Conservation (phyloP, 2,888 invertebrate species). For the Thalpophila matura region DNA sequence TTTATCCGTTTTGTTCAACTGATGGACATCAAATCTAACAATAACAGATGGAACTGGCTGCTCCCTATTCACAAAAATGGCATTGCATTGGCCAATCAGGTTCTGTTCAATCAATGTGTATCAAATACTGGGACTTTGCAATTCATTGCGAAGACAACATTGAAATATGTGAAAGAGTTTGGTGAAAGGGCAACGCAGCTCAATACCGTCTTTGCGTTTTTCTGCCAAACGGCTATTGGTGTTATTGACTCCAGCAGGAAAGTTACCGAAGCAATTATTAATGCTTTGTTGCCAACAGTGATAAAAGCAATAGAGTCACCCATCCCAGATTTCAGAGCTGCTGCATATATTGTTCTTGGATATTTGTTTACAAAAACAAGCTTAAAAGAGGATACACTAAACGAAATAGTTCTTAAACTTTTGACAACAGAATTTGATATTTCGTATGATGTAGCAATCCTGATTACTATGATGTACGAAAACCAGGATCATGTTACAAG, state of each 20-base stretch:
- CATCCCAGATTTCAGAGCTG: slow-evolving; percentile 93
- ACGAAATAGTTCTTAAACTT: slow-evolving; percentile 90
- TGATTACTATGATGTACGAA: slow-evolving; percentile 93
- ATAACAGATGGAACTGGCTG: slow-evolving; percentile 95
- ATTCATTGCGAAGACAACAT: slow-evolving; percentile 76
- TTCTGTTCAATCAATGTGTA: slow-evolving; percentile 93
- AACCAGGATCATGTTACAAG: slow-evolving; percentile 89
- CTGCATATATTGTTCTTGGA: slow-evolving; percentile 94
- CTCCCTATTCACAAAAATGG: slow-evolving; percentile 94
- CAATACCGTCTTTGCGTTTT: slow-evolving; percentile 95
- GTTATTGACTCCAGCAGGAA: slow-evolving; percentile 91
- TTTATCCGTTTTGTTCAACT: slow-evolving; percentile 96
- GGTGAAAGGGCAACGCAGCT: slow-evolving; percentile 91
- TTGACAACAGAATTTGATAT: slow-evolving; percentile 81
- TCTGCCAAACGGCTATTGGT: slow-evolving; percentile 94
- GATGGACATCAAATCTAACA: slow-evolving; percentile 91
- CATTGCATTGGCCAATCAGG: slow-evolving; percentile 93
- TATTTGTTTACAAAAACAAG: slow-evolving; percentile 92
- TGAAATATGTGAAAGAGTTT: slow-evolving; percentile 90
- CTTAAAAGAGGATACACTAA: slow-evolving; percentile 92
- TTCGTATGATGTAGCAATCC: slow-evolving; percentile 91
- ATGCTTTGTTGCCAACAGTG: slow-evolving; percentile 93
- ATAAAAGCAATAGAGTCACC: slow-evolving; percentile 93
- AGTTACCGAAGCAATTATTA: slow-evolving; percentile 92
- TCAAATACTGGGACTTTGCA: slow-evolving; percentile 81